Percentiles rank a stretch among this genome's conserved stretches.
phyloP scores from a whole-genome alignment of 2,888 invertebrate genomes.

The Belgica antarctica region DNA sequence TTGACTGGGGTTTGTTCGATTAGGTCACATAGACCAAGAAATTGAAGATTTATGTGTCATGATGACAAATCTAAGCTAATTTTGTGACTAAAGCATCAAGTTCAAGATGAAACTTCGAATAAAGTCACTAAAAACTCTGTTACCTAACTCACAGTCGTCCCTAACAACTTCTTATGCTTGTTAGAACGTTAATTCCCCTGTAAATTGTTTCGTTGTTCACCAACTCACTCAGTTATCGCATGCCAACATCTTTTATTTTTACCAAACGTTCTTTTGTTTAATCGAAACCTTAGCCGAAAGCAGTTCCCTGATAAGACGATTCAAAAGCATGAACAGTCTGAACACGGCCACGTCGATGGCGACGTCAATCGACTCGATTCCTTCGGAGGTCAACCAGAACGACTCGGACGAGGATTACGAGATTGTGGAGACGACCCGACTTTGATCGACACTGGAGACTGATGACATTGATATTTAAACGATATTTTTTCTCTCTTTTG shows the following conservation, averaged over 20 bases:
- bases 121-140: neutral
- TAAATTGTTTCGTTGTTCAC: neutral
- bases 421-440: constrained; percentile 35
- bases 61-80: no score
- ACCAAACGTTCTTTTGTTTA: neutral
- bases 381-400: constrained; percentile 38
- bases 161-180: neutral
- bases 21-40: no score
- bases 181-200: neutral
- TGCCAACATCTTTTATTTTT: constrained; percentile 4
- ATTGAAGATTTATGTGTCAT: no score
- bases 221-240: neutral
- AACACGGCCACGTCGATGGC: constrained; percentile 37
- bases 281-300: constrained; percentile 14
- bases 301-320: constrained; percentile 30
- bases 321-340: constrained; percentile 42
- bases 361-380: constrained; percentile 31
- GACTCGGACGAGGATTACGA: constrained; percentile 31
- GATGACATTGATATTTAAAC: neutral
- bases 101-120: no score
- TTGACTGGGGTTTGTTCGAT: no score
- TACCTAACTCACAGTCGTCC: neutral
- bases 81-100: no score
- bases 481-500: neutral
- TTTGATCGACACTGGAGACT: constrained; percentile 24